phyloP scores from a whole-genome alignment of 2,797 vertebrate species.

The Acomys russatus region DNA sequence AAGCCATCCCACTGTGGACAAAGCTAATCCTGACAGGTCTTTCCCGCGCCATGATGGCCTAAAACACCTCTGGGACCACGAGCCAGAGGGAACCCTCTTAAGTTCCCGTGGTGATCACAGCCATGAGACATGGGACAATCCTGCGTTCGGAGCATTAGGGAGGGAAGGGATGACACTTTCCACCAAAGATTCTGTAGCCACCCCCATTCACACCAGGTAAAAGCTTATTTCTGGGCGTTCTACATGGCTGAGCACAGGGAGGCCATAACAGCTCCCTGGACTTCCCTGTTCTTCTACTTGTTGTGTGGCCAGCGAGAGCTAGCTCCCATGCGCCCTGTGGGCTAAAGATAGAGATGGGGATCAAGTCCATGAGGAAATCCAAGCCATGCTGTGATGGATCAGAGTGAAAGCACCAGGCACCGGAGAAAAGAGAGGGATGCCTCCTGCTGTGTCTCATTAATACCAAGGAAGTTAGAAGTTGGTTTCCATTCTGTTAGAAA shows the following conservation, averaged over 20 bases:
- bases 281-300: accelerated
- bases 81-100: background rate
- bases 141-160: background rate
- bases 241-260: accelerated
- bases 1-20: background rate
- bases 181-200: background rate
- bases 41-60: background rate
- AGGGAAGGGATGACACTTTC: no score
- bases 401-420: background rate
- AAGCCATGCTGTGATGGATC: background rate
- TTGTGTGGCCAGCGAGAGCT: background rate
- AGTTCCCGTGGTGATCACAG: background rate
- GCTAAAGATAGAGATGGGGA: background rate
- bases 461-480: background rate
- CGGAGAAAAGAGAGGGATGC: background rate
- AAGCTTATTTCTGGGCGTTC: background rate
- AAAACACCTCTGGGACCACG: background rate
- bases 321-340: background rate
- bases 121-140: background rate
- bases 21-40: no score
- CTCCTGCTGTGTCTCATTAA: background rate
- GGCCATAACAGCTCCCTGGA: no score
- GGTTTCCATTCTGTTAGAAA: background rate
- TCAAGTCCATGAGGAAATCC: background rate
- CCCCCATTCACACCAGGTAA: background rate